Percentiles rank a stretch among this genome's conserved stretches.
Conservation (phyloP, 2,113 vertebrate genomes). For the Galbula dea region DNA sequence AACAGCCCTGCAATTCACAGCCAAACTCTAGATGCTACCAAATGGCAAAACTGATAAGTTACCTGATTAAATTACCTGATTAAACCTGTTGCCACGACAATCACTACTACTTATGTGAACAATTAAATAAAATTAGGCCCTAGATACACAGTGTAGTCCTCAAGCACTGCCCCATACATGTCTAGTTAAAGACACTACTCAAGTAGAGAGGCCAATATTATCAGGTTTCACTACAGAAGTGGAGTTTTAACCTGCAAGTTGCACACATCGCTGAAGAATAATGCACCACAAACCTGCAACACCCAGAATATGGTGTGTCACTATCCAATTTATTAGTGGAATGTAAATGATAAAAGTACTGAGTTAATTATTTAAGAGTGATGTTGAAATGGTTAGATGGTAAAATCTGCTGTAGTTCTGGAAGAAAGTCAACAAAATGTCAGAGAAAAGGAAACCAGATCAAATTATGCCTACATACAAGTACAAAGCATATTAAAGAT, state of each 20-base stretch:
- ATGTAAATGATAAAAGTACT: conserved; percentile 42
- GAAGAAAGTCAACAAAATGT: background rate
- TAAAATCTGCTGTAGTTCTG: conserved; percentile 17
- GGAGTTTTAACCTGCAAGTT: background rate
- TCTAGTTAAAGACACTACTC: background rate
- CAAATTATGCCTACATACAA: background rate
- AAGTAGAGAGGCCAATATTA: background rate
- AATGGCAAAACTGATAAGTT: background rate
- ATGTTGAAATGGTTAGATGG: conserved; percentile 21
- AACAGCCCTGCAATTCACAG: background rate
- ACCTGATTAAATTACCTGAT: background rate
- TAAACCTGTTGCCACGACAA: background rate
- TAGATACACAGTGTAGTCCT: background rate
- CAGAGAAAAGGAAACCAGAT: background rate
- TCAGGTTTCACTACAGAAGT: background rate
- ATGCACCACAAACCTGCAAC: background rate
- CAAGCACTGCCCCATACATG: background rate
- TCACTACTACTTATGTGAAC: background rate
- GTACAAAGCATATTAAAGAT: background rate
- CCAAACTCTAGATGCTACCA: background rate
- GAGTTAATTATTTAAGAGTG: conserved; percentile 34
- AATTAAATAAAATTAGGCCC: background rate
- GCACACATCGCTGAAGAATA: background rate
- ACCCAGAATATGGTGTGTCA: background rate
- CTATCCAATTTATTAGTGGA: conserved; percentile 31